These are phyloP conservation scores for Ibycter americanus DNA, from an alignment of 2,797 vertebrate genomes.

Conservation along the genomic window DNA sequence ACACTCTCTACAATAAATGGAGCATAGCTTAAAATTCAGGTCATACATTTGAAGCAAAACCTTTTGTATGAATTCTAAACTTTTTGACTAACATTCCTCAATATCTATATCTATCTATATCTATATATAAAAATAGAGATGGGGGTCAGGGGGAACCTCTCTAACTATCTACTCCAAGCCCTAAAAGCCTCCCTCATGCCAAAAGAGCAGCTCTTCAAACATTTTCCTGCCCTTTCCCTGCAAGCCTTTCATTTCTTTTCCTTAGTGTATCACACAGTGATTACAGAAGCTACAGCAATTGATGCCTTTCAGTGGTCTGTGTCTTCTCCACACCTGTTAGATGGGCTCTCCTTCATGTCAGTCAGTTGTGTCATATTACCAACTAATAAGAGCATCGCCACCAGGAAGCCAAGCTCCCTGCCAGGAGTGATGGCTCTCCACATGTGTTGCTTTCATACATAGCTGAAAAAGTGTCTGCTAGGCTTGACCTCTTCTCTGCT, in stretches of 20 bases:
- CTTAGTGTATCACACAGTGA: neutral
- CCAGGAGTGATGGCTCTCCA: neutral
- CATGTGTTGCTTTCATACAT: neutral
- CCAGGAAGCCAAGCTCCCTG: slow-evolving; percentile 10
- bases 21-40: neutral
- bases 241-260: neutral
- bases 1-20: neutral
- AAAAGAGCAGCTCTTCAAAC: neutral
- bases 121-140: neutral
- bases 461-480: neutral
- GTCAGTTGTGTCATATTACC: neutral
- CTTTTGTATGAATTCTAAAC: neutral
- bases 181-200: neutral
- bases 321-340: neutral
- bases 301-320: neutral
- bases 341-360: neutral
- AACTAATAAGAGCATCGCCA: slow-evolving; percentile 13
- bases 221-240: neutral
- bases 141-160: neutral
- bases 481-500: slow-evolving; percentile 1
- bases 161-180: neutral
- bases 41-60: neutral
- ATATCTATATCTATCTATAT: neutral
- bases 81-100: neutral
- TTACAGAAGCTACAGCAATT: neutral